Base-by-base conservation (phyloP, 2,888 invertebrate species). In the Pteria penguin region DNA sequence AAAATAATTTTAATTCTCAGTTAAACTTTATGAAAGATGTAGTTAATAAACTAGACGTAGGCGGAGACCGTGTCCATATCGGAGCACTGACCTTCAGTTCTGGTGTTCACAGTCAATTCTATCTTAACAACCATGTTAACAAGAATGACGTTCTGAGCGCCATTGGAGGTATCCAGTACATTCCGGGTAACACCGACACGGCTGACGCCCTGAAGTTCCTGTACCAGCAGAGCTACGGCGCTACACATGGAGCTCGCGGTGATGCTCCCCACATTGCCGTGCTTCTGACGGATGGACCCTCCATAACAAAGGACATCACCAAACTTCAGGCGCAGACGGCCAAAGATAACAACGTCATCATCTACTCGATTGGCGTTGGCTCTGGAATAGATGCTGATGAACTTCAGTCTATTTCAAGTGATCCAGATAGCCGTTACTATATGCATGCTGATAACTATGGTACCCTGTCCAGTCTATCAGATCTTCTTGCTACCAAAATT, bases 201-300 rank as follows among this genome's bases (percentile, higher is more conserved):
- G 82, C 84, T 33, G 84, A 84, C 57, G 87, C 85, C n/a, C 78
- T 87, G 54, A 81, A 83, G 29, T 85, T 80, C 74, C 84, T 84
- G 18, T 84, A 82, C 32, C 80, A 83, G 55, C 82, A 85, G 24
- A 85, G 86, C 33, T 87, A 85, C 73, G 84, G 82, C 24, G 84
- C 87, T 22, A 57, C 81, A 29, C 83, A 83, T 24, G 87, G 87
- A 11, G 86, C 83, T 24, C 76, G 87, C 22, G 79, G 78, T 27
- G 77, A 81, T 36, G 80, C 81, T 5, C 84, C 87, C 33, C 84
- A 86, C 67, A 79, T 86, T 29, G 82, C 83, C 33, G 81, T 87
- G 11, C 67, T 85, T 54, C 79, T 87, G 2, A 86, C 86, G 36
- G 84, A 85, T 66, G 84, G 83, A 45, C 84, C 84, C 29, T 86